phyloP scores from a whole-genome alignment of 2,113 vertebrate genomes.

The Salvator merianae region DNA sequence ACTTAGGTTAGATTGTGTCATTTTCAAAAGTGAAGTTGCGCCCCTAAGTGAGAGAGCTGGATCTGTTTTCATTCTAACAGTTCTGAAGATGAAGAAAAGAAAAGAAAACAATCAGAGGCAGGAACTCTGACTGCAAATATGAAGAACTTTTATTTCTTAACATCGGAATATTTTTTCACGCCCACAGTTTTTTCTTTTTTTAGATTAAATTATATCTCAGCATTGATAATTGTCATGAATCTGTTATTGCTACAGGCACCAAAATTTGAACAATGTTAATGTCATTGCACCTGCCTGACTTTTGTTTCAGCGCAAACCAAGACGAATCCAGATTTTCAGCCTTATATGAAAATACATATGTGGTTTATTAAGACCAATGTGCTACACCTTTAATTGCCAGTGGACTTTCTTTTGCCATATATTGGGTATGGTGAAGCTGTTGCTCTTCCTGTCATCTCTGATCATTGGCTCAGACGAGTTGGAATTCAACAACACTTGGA shows the following conservation, averaged over 20 bases:
- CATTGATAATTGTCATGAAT: neutral
- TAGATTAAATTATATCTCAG: neutral
- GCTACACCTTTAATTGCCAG: neutral
- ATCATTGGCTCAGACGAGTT: neutral
- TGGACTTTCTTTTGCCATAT: neutral
- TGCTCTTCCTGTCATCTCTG: neutral
- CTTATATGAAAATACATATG: neutral
- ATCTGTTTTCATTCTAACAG: conserved; percentile 43
- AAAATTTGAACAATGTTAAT: neutral
- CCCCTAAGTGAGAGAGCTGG: neutral
- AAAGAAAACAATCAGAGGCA: conserved; percentile 20
- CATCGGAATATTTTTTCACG: neutral
- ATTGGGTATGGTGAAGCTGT: neutral
- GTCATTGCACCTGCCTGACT: too few species aligned
- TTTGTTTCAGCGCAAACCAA: neutral
- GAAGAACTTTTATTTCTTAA: neutral
- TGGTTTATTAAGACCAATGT: neutral
- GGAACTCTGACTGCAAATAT: neutral
- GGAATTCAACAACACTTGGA: neutral
- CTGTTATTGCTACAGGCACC: neutral
- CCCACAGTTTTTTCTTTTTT: neutral
- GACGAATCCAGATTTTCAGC: neutral
- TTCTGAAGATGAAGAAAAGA: conserved; percentile 28
- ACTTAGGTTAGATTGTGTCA: neutral
- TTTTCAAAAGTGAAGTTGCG: neutral